These are phyloP conservation scores for Phengaris arion DNA, from an alignment of 2,888 invertebrate genomes.

Conservation along the genomic window DNA sequence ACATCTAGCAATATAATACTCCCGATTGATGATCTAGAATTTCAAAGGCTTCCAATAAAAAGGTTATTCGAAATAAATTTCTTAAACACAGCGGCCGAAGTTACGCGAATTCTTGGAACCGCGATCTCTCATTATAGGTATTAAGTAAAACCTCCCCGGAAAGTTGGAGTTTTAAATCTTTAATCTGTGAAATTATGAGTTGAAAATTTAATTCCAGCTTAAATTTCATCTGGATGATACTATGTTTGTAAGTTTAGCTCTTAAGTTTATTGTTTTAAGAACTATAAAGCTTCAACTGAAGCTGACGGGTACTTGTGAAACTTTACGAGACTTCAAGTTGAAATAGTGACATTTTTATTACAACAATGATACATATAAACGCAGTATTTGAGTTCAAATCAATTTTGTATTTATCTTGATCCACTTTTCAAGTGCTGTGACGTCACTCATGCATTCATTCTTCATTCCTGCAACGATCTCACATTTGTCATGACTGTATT, in stretches of 20 bases:
- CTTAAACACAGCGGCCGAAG: background rate
- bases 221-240: conserved; percentile 17
- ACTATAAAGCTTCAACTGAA: background rate
- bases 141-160: background rate
- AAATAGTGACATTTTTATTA: background rate
- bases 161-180: conserved; percentile 2
- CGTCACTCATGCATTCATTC: no score
- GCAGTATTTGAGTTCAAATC: no score
- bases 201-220: conserved; percentile 20
- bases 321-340: conserved; percentile 8
- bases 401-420: no score
- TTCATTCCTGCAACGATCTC: no score
- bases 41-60: background rate
- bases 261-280: conserved; percentile 14
- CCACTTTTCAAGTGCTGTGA: no score
- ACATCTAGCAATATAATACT: background rate
- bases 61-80: background rate
- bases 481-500: no score
- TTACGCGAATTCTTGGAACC: background rate
- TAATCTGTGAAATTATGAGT: conserved; percentile 18
- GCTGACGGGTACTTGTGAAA: background rate
- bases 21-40: background rate
- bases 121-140: conserved; percentile 1
- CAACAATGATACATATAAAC: background rate
- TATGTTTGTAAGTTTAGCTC: background rate